Base-by-base conservation (phyloP, 2,113 vertebrate genomes). In the Heteronetta atricapilla region DNA sequence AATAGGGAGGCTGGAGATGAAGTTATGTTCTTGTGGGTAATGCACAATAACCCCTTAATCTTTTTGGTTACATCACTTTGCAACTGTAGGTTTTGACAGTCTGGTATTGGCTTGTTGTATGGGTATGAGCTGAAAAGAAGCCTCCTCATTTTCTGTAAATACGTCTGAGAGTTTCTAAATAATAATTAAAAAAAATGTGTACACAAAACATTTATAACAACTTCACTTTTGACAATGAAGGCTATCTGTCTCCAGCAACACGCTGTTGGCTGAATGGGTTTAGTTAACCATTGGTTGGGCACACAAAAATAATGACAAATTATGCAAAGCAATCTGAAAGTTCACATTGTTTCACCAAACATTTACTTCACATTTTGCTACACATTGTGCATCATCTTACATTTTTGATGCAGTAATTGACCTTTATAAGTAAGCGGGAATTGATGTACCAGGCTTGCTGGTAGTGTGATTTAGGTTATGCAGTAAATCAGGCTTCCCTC, bases 351-450 rank as follows among this genome's bases (percentile, higher is more conserved):
- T 78, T 46, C 19, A 84, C 33, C 17, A 46, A 42, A 56, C 40
- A 29, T 62, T 91, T 67, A 16, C 31, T 67, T 95, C 50, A 46
- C 18, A 48, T 76, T 69, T 96, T 89, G 62, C 38, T 91, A 90
- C 34, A 29, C 20, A 34, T 63, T 93, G 63, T 90, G 56, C 75
- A 52, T 80, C 18, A 34, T 64, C 95, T 91, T 94, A 15, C 22
- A 33, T 91, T 93, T 58, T 85, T 86, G 42, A 82, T 90, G 88
- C 80, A 95, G 84, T 83, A 88, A 36, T 28, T 88, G 95, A 90
- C 36, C 66, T 76, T 91, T 76, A 86, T 93, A 94, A 95, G 70
- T 68, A 95, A 91, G 92, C 68, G 90, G 91, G 42, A 95, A 86
- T 86, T 93, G 77, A 90, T 78, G 66, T 91, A 77, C 62, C 90